Base-by-base conservation (phyloP, 1,140 invertebrate genomes). In the Rhyacophila brunnea region DNA sequence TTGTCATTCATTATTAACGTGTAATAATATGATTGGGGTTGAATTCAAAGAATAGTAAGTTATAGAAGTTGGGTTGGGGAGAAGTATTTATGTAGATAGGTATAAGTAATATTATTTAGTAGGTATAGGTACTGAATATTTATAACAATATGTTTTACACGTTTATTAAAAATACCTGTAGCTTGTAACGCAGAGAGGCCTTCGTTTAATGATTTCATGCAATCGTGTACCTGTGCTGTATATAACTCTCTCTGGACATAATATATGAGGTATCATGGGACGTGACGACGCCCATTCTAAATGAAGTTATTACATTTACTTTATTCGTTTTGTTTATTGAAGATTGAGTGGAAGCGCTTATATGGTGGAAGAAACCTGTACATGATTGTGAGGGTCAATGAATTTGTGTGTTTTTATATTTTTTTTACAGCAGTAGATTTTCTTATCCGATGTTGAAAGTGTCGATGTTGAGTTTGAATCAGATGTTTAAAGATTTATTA, bases 271-370 rank as follows among this genome's bases (percentile, higher is more conserved):
- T 40, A 40, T 40, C 38, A 40, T 11, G 38, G 23, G 23, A 28
- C 23, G 23, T 28, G 23, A 28, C 9, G 50, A 52, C 57, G 38
- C 57, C 49, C 48, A 47, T 57, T 44, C 18, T 28, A 53, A 59
- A 59, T 59, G 57, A 59, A 59, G 48, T 59, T 59, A 59, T 48
- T 50, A 59, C 49, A 23, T 52, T 59, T 34, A 28, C 35, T 36
- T 44, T 50, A 38, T 47, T 51, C 43, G 42, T 44, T 51, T 51
- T 36, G 40, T 45, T 15, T 11, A 34, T 28, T 28, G 9, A 28
- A 42, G 35, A 48, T 36, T 40, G 28, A 14, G 11, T 49, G 20
- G 10, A 23, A 23, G 20, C 32, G 28, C 18, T 49, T 17, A 17
- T 34, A 15, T 40, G 4, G 5, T 40, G 23, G 23, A 28, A 28